Base-by-base conservation (phyloP, 2,888 invertebrate genomes). In the Acrobasis consociella region DNA sequence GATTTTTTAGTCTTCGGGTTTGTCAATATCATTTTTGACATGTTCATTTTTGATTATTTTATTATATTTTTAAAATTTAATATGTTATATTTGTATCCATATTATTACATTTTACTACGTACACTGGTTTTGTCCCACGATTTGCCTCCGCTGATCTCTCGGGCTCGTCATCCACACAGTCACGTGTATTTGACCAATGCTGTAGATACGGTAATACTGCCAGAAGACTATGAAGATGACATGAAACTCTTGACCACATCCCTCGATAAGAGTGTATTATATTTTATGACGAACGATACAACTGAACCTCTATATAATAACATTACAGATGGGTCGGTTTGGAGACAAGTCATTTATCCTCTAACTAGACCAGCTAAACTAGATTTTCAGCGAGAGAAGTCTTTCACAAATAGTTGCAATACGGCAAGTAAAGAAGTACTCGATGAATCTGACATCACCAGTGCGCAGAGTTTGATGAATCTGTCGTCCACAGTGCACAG, bases 211-310 rank as follows among this genome's bases (percentile, higher is more conserved):
- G 60, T 69, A 50, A 50, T 78, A 49, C 63, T 75, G 16, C 75
- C 78, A 7, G 72, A 76, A 55, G 79, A 80, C 59, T 79, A 79
- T 51, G 64, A 69, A 13, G 72, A 70, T 11, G 60, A 72, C 49
- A 56, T n/a, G 8, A 63, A 55, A 11, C 13, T 62, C 8, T 51
- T 50, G 5, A 58, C 58, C 46, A 7, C 58, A 31, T 13, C 11
- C 1, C 49, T 16, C 10, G 9, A 15, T 7, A 37, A 50, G 16
- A 60, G 51, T 50, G 38, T 49, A 15, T 31, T 49, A 31, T 59
- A 59, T 31, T 59, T 49, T 15, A 49, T 17, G 31, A 5, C 31
- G 7, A 37, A 51, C n/a, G 37, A 39, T 15, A 51, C n/a, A n/a
- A n/a, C 50, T 0, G 38, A 50, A 16, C 13, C 13, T 39, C 38